A percentile compares a stretch with the other conserved stretches of the same genome.
These are phyloP conservation scores for Caenorhabditis drosophilae DNA, from an alignment of 2,888 invertebrate genomes.

Conservation along the genomic window DNA sequence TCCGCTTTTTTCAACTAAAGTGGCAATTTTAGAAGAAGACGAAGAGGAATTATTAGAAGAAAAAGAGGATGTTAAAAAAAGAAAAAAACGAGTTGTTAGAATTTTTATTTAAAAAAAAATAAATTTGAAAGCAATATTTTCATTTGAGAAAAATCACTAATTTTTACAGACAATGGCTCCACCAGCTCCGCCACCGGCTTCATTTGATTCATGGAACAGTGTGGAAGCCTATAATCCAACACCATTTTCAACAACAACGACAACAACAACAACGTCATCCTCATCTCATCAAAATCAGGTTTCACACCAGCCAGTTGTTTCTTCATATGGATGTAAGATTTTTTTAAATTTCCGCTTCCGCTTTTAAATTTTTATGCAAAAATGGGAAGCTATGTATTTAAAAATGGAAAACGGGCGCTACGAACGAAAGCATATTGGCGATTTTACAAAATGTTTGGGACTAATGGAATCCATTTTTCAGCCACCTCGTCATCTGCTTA, in stretches of 20 bases:
- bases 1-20: not conserved
- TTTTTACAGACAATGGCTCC: slow-evolving; percentile 11
- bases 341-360: no score
- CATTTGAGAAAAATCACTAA: not conserved
- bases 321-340: not conserved
- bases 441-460: no score
- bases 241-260: not conserved
- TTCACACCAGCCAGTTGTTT: not conserved
- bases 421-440: no score
- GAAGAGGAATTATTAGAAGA: not conserved
- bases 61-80: no score
- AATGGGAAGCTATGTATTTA: no score
- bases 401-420: no score
- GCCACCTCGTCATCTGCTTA: not conserved
- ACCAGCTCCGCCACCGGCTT: slow-evolving; percentile 7
- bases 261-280: not conserved
- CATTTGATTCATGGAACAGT: slow-evolving; percentile 20
- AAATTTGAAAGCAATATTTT: no score
- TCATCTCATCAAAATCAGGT: no score
- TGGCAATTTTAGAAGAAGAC: not conserved
- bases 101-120: slow-evolving; percentile 4
- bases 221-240: not conserved
- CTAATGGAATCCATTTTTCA: not conserved
- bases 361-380: no score
- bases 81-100: not conserved